Base-by-base conservation (phyloP, 2,888 invertebrate species). In the Pogonocherus hispidulus region DNA sequence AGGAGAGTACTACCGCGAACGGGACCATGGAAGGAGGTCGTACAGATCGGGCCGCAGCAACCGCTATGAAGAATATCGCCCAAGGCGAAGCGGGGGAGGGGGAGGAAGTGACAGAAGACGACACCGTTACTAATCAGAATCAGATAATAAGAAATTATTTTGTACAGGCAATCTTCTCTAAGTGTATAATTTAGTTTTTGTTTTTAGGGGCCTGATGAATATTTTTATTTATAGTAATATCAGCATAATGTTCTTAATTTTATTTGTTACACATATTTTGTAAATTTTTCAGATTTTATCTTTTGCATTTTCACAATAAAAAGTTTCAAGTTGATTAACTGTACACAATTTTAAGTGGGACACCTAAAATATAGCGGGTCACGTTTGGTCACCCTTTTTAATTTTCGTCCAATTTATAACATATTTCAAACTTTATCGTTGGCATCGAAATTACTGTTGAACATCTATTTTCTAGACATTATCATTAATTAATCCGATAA, bases 1-100 rank as follows among this genome's bases (percentile, higher is more conserved):
- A 27, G n/a, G n/a, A n/a, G 59, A 59, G n/a, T 47, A 59, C 47
- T 47, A 46, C 59, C 23, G 47, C 5, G 59, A 59, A 23, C 78
- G 82, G 68, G 84, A 84, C 75, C 81, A 83, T 73, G 82, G 83
- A 69, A 81, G 81, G 65, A 78, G 83, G 70, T 77, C 73, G 22
- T 57, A 72, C 37, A 64, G 74, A 5, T 73, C 72, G 1, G 71
- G 76, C 35, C 67, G 84, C 23, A 75, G 77, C 56, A 70, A 73
- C 41, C 73, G 71, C 3, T 69, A 72, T 19, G 74, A 74, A 14
- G 70, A 70, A 23, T 55, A 52, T 23, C 59, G 72, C 27, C 55
- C 70, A 4, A 70, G 74, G 22, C 63, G 72, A 11, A 67, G 73
- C 22, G 67, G 70, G 6, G 73, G 70, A 9, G 70, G 69, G 8